Evolutionary conservation across 2,797 vertebrate species (phyloP).

Genomic region (Catamblyrhynchus diadema): DNA sequence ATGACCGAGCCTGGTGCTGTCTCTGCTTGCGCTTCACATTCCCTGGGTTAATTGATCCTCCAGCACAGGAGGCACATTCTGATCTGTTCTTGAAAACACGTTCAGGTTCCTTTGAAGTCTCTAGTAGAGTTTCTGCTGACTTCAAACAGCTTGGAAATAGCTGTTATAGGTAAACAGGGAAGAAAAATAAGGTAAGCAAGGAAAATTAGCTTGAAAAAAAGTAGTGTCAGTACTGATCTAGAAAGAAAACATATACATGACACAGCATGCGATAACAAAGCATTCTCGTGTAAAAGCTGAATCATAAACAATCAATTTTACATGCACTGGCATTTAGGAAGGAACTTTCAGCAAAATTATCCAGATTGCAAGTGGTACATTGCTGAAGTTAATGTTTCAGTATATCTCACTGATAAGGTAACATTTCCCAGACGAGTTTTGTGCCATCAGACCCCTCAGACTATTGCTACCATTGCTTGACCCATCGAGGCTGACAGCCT

Average conservation of each 20-base stretch:
- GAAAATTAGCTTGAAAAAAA: not conserved
- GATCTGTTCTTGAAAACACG: not conserved
- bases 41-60: not conserved
- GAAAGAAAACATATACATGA: not conserved
- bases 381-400: not conserved
- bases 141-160: not conserved
- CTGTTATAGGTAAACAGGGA: not conserved
- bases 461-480: rapidly evolving
- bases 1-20: not conserved
- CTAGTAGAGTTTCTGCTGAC: not conserved
- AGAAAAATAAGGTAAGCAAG: not conserved
- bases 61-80: not conserved
- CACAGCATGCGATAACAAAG: not conserved
- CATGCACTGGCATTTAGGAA: not conserved
- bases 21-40: not conserved
- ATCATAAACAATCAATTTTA: not conserved
- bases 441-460: not conserved
- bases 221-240: not conserved
- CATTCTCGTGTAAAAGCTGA: not conserved
- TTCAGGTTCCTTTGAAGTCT: slow-evolving; percentile 1
- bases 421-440: not conserved
- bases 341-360: not conserved
- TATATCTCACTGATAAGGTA: not conserved
- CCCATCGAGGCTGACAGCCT: not conserved
- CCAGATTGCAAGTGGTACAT: not conserved